Evolutionary conservation across 2,888 invertebrate species (phyloP), one percentile per base, ranked within the genome.

Genomic region (Bellardia bayeri): DNA sequence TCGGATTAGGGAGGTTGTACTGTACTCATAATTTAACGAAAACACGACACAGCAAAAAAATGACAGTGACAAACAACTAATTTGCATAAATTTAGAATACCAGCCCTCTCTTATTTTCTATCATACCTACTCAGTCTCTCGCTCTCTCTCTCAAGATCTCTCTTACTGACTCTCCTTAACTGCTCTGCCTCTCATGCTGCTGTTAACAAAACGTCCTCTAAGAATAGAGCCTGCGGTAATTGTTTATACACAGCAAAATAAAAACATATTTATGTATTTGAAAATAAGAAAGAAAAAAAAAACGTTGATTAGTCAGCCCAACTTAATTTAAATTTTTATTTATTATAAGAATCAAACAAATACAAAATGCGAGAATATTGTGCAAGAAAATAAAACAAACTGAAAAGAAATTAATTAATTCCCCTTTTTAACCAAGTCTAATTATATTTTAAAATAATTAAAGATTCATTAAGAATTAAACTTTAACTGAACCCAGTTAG

Each of bases 191-290:
- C 37, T 37, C 45, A 14, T n/a, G 42, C 63, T 30, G 13, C 16
- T 14, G 8, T 16, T n/a, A 51, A 6, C 49, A 51, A 64, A 33
- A 54, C 45, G 54, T 5, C n/a, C 63, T 61, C 75, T 69, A 80
- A 78, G 66, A 78, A 84, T 83, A 84, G 75, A 75, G 14, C 72
- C 71, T 87, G 87, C 63, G 87, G 87, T 84, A 42, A 83, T 66
- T 37, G 16, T 56, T 66, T 66, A 64, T 66, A 66, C 40, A 69
- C 40, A 69, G 7, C 3, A 4, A 42, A 68, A 66, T 13, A 40
- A 11, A 3, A 82, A 33, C 6, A 74, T 40, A 49, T 68, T 37
- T 42, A n/a, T n/a, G n/a, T n/a, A 56, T n/a, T 13, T 37, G 42
- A 13, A 40, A 68, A 69, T 30, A 51, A 54, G 64, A 37, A 63